These are phyloP conservation scores for Acrocyrtus sp. DNA, from an alignment of 2,888 invertebrate genomes.

Conservation along the genomic window DNA sequence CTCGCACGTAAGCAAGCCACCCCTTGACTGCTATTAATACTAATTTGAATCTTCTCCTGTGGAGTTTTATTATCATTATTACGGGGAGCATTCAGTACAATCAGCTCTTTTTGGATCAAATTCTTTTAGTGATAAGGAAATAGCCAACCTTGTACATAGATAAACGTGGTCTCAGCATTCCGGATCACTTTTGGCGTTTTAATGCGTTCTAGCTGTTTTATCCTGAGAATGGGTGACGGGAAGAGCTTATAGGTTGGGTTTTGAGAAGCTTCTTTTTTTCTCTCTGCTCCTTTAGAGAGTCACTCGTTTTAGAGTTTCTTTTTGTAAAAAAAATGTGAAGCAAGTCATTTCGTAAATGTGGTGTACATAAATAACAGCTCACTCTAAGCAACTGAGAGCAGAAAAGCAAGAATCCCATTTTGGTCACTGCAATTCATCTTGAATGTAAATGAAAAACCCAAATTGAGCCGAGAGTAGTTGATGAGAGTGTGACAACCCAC, in stretches of 20 bases:
- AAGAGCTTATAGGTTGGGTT: no score
- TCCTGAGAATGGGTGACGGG: constrained; percentile 30
- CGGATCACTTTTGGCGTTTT: constrained; percentile 33
- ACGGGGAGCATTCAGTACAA: not conserved
- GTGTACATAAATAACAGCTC: not conserved
- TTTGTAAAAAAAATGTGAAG: not conserved
- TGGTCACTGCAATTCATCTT: constrained; percentile 45
- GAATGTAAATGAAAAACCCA: constrained; percentile 47
- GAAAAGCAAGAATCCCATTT: no score
- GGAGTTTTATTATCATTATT: not conserved
- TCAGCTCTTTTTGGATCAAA: no score
- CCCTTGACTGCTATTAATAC: not conserved
- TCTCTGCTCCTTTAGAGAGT: not conserved
- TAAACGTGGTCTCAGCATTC: constrained; percentile 14
- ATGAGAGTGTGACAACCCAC: constrained; percentile 43
- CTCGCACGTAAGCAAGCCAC: no score
- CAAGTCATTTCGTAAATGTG: not conserved
- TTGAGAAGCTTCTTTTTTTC: constrained; percentile 8
- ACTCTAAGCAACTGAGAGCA: not conserved
- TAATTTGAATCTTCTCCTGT: not conserved
- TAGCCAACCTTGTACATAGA: constrained; percentile 24
- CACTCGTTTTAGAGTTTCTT: not conserved
- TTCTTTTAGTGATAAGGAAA: no score
- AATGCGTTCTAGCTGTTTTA: constrained; percentile 25
- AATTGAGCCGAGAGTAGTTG: constrained; percentile 34